A percentile compares a stretch with the other conserved stretches of the same genome.
These are phyloP conservation scores for Ichneumoninae sp. DNA, from an alignment of 2,888 invertebrate genomes.

Conservation along the genomic window DNA sequence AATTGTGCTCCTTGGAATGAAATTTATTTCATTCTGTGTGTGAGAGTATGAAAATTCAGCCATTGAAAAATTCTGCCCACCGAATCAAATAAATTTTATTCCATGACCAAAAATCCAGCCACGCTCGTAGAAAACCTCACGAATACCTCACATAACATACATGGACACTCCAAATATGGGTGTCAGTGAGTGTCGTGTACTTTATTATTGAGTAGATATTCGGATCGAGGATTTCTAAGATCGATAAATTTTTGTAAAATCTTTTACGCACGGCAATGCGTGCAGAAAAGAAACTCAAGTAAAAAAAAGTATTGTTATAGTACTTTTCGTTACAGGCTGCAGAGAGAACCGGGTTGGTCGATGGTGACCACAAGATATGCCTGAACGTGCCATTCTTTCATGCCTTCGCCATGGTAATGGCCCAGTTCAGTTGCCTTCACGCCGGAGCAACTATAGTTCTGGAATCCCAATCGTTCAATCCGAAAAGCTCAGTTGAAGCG, in stretches of 20 bases:
- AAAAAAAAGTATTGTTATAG: background rate
- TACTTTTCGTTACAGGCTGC: constrained; percentile 67
- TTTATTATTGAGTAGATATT: too few species aligned
- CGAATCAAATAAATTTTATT: too few species aligned
- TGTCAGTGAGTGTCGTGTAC: background rate
- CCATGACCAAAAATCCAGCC: background rate
- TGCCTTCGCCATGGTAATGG: constrained; percentile 90
- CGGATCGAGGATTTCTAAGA: too few species aligned
- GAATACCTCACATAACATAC: too few species aligned
- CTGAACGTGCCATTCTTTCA: constrained; percentile 93
- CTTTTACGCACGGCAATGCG: too few species aligned
- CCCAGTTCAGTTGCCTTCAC: constrained; percentile 86
- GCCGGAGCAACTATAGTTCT: constrained; percentile 88
- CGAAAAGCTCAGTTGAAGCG: constrained; percentile 87
- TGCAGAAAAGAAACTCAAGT: background rate
- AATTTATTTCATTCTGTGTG: background rate
- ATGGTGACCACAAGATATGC: constrained; percentile 86
- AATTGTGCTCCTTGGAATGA: background rate
- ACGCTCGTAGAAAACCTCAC: background rate
- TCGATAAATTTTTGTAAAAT: background rate
- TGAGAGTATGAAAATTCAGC: background rate
- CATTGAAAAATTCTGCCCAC: background rate
- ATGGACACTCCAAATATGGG: too few species aligned
- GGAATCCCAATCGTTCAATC: constrained; percentile 87
- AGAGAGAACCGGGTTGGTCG: constrained; percentile 83